Percentiles rank a stretch among this genome's conserved stretches.
Evolutionary conservation across 2,888 invertebrate genomes (phyloP).

Genomic region (Dysmachus trigonus): DNA sequence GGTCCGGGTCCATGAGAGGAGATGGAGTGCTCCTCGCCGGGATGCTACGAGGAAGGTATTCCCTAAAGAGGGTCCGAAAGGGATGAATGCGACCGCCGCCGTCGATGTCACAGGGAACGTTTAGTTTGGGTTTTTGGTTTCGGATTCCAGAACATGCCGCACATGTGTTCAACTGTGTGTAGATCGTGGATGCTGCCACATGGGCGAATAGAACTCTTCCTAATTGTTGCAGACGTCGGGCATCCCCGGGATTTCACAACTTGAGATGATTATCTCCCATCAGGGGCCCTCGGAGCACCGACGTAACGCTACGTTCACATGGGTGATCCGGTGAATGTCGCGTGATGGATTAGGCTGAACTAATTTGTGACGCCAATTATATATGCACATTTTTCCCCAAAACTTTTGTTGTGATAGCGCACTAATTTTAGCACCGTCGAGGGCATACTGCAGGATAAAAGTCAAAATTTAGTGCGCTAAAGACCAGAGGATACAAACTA

Average conservation of each 20-base stretch:
- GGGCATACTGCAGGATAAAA: background rate
- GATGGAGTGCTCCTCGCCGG: background rate
- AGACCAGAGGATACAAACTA: background rate
- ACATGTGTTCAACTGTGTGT: slow-evolving; percentile 18
- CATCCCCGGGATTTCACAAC: background rate
- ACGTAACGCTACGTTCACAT: too few species aligned
- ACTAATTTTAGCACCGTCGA: background rate
- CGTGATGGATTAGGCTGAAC: slow-evolving; percentile 22
- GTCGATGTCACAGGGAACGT: background rate
- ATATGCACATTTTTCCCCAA: background rate
- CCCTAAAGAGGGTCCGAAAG: background rate
- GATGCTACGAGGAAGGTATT: background rate
- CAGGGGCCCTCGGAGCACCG: background rate
- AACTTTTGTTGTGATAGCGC: background rate
- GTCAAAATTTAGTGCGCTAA: background rate
- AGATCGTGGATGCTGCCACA: slow-evolving; percentile 29
- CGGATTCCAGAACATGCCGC: slow-evolving; percentile 13
- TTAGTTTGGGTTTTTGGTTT: slow-evolving; percentile 26
- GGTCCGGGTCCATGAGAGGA: background rate
- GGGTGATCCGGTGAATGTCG: background rate
- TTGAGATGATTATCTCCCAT: slow-evolving; percentile 5
- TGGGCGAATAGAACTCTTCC: slow-evolving; percentile 7
- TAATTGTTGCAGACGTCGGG: slow-evolving; percentile 1
- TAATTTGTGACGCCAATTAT: slow-evolving; percentile 21
- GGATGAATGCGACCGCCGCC: background rate